Conservation (phyloP, 2,888 invertebrate genomes). For the Leistus spinibarbis region DNA sequence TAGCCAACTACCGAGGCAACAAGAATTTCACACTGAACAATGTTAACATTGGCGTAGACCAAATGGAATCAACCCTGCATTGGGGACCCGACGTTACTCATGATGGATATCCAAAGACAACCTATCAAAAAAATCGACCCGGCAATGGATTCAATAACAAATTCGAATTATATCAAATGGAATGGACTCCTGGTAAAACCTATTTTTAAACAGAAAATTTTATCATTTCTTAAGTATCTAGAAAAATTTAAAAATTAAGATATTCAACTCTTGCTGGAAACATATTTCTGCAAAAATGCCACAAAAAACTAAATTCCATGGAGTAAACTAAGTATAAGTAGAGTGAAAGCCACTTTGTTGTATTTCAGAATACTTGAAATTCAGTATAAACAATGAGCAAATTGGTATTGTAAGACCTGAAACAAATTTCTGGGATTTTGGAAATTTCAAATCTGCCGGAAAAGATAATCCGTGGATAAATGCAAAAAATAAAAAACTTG, state of each 20-base stretch:
- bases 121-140: slow-evolving; percentile 53
- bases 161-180: slow-evolving; percentile 70
- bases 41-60: slow-evolving; percentile 64
- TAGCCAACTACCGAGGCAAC: slow-evolving; percentile 71
- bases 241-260: neutral
- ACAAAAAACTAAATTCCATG: no score
- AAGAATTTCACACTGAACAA: slow-evolving; percentile 54
- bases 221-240: neutral
- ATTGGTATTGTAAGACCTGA: slow-evolving; percentile 61
- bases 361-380: slow-evolving; percentile 56
- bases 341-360: no score
- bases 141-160: slow-evolving; percentile 59
- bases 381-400: slow-evolving; percentile 61
- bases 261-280: neutral
- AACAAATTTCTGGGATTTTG: slow-evolving; percentile 71
- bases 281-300: no score
- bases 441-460: slow-evolving; percentile 60
- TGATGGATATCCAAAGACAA: slow-evolving; percentile 60
- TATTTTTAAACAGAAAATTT: neutral
- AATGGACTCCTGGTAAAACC: slow-evolving; percentile 66
- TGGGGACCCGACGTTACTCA: slow-evolving; percentile 66
- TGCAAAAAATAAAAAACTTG: slow-evolving; percentile 61
- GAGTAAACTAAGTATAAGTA: no score
- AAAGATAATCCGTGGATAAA: slow-evolving; percentile 64
- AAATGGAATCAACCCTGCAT: slow-evolving; percentile 67